Percentiles rank a stretch among this genome's conserved stretches.
Evolutionary conservation across 2,888 invertebrate genomes (phyloP).

Genomic region (Marasmarcha lunaedactyla): DNA sequence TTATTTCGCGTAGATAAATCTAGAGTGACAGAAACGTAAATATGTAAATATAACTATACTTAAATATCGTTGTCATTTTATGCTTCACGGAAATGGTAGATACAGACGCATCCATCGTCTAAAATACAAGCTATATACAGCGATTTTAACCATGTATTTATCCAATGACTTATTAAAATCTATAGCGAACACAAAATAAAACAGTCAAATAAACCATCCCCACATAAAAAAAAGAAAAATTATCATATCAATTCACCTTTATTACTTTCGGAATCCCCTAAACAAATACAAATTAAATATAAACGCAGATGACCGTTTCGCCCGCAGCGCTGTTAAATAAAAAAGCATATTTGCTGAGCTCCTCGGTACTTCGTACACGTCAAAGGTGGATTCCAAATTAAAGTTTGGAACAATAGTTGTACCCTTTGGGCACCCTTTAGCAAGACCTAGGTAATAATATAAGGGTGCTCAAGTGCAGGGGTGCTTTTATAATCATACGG

Average conservation of each 20-base stretch:
- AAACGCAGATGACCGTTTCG: constrained; percentile 19
- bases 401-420: constrained; percentile 23
- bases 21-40: too few relatives aligned
- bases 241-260: constrained; percentile 24
- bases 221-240: too few relatives aligned
- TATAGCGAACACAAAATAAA: too few relatives aligned
- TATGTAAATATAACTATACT: too few relatives aligned
- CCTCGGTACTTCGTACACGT: constrained; percentile 16
- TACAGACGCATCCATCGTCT: too few relatives aligned
- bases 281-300: constrained; percentile 37
- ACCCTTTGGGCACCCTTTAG: constrained; percentile 6
- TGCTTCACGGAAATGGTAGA: too few relatives aligned
- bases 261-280: constrained; percentile 35
- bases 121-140: too few relatives aligned
- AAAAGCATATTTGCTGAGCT: constrained; percentile 18
- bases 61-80: too few relatives aligned
- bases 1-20: too few relatives aligned
- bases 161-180: too few relatives aligned
- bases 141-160: too few relatives aligned
- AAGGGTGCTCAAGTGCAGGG: constrained; percentile 13
- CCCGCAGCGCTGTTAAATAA: constrained; percentile 9
- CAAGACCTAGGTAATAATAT: constrained; percentile 21
- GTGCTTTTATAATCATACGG: background rate
- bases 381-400: constrained; percentile 23
- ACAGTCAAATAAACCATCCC: too few relatives aligned